These are phyloP conservation scores for Crotalus viridis DNA, from an alignment of 2,113 vertebrate species.

Conservation along the genomic window DNA sequence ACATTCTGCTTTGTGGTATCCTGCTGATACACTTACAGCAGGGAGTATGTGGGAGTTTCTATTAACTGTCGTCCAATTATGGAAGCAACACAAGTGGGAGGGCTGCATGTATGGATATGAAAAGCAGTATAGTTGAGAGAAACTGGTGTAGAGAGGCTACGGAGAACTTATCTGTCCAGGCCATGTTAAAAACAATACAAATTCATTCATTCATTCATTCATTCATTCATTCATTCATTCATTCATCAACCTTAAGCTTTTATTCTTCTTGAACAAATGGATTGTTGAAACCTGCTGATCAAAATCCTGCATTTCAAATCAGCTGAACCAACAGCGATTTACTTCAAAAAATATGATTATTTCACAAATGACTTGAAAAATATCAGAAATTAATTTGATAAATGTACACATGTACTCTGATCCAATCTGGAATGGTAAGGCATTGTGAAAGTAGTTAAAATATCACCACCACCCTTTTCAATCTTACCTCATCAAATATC, in stretches of 20 bases:
- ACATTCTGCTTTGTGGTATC: not conserved
- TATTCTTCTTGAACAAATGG: not conserved
- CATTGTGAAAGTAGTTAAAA: not conserved
- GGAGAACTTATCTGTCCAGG: not conserved
- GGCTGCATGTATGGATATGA: not conserved
- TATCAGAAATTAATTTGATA: not conserved
- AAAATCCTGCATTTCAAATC: not conserved
- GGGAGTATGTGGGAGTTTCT: not conserved
- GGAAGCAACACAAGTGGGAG: not conserved
- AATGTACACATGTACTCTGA: not conserved
- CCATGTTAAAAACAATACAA: not conserved
- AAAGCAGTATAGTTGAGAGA: not conserved
- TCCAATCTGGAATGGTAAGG: not conserved
- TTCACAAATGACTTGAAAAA: not conserved
- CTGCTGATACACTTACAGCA: not conserved
- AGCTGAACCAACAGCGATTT: not conserved
- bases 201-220: not conserved
- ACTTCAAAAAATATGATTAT: not conserved
- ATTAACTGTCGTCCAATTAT: not conserved
- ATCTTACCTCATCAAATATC: slow-evolving; percentile 93
- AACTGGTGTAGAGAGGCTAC: not conserved
- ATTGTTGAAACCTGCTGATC: not conserved
- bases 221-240: not conserved
- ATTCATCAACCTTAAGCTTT: not conserved
- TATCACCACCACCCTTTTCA: not conserved